Percentiles rank a stretch among this genome's conserved stretches.
Conservation (phyloP, 1,140 invertebrate species). For the Cyclargus thomasi region DNA sequence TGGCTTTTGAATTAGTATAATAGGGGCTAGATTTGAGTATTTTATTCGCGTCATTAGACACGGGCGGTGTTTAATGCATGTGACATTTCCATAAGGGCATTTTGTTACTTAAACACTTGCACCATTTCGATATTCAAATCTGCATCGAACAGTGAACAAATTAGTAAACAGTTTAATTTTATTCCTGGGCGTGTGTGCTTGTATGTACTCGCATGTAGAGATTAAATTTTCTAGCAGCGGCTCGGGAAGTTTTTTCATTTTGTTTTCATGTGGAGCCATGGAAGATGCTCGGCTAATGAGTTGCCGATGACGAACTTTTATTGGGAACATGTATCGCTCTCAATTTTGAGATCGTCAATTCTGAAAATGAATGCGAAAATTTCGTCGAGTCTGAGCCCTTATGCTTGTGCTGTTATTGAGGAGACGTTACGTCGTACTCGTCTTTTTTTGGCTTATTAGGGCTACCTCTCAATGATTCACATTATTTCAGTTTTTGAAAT, state of each 20-base stretch:
- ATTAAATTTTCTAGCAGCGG: too few relatives aligned
- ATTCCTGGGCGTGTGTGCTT: too few relatives aligned
- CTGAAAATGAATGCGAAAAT: conserved; percentile 3
- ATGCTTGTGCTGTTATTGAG: background rate
- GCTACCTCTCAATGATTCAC: background rate
- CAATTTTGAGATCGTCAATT: conserved; percentile 3
- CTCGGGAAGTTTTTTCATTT: background rate
- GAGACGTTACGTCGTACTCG: background rate
- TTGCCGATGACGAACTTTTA: conserved; percentile 2
- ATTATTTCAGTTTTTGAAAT: background rate
- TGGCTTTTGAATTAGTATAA: conserved; percentile 36
- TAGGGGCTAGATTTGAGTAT: conserved; percentile 36
- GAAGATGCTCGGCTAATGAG: background rate
- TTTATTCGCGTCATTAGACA: conserved; percentile 25
- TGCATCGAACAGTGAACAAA: too few relatives aligned
- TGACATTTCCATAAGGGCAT: too few relatives aligned
- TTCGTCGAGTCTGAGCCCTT: background rate
- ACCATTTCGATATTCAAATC: too few relatives aligned
- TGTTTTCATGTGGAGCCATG: background rate
- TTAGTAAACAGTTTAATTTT: too few relatives aligned
- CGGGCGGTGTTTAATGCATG: background rate
- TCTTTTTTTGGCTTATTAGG: conserved; percentile 1
- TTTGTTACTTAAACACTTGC: too few relatives aligned
- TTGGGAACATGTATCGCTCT: background rate
- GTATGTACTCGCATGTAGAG: too few relatives aligned